Conservation (phyloP, 1,140 invertebrate species). For the Acyrthosiphon pisum region DNA sequence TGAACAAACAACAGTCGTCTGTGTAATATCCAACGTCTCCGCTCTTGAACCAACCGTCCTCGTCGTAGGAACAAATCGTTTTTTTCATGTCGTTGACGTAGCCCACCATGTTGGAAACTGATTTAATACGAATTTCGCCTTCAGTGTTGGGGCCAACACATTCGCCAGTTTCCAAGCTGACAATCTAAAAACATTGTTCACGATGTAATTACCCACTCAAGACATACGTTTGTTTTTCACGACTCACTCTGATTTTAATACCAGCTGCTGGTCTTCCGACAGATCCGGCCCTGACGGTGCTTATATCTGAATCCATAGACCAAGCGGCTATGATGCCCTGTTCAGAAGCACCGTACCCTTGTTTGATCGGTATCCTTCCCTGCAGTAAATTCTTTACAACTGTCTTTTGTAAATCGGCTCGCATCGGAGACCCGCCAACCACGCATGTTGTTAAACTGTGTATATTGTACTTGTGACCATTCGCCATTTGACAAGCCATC, state of each 20-base stretch:
- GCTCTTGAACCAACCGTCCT: conserved; percentile 25
- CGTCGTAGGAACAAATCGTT: conserved; percentile 17
- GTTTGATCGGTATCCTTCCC: conserved; percentile 15
- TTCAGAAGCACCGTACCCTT: neutral
- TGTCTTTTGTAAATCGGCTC: neutral
- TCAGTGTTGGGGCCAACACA: neutral
- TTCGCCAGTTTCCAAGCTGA: neutral
- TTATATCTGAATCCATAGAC: neutral
- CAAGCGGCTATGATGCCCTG: conserved; percentile 9
- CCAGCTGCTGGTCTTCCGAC: neutral
- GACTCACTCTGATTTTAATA: neutral
- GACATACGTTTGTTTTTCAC: neutral
- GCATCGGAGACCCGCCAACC: conserved; percentile 10
- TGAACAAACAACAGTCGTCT: neutral
- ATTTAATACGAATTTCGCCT: conserved; percentile 18
- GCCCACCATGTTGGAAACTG: neutral
- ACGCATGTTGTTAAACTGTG: neutral
- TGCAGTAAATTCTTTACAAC: neutral
- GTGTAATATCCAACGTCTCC: neutral
- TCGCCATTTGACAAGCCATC: neutral
- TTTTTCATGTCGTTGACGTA: neutral
- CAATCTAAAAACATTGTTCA: neutral
- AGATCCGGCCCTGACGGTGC: neutral
- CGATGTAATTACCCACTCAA: neutral
- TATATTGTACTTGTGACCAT: neutral